These are phyloP conservation scores for Anhinga rufa DNA, from an alignment of 2,113 vertebrate species.

Conservation along the genomic window DNA sequence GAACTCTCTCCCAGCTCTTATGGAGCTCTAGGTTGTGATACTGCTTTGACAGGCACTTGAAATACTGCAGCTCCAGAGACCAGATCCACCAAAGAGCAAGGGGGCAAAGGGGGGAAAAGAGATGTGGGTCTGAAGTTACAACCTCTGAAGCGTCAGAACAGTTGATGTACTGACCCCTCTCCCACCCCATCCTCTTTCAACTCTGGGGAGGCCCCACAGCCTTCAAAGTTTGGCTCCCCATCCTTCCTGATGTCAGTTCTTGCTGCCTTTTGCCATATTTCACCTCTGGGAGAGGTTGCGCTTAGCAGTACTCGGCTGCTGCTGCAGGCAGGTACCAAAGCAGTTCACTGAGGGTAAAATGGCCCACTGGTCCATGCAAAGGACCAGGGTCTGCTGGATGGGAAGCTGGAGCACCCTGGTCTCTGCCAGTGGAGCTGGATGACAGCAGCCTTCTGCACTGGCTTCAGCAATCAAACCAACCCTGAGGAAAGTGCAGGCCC, in stretches of 20 bases:
- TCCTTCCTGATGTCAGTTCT: neutral
- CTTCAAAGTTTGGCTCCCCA: neutral
- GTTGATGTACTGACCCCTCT: neutral
- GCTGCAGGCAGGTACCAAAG: neutral
- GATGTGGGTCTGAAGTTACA: neutral
- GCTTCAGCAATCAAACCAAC: neutral
- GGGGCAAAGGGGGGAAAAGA: neutral
- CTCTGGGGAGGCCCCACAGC: neutral
- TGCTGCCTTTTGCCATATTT: neutral
- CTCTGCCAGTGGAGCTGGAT: neutral
- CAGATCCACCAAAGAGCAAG: neutral
- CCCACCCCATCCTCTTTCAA: neutral
- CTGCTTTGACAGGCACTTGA: neutral
- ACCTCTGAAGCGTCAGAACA: neutral
- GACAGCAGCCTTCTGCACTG: neutral
- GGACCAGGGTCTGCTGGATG: neutral
- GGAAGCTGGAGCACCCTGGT: neutral
- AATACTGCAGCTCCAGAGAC: neutral
- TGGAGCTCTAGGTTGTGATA: neutral
- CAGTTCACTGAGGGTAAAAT: neutral
- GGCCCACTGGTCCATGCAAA: neutral
- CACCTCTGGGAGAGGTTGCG: neutral
- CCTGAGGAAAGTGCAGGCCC: neutral
- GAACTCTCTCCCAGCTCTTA: neutral
- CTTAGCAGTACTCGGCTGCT: neutral